These are phyloP conservation scores for Bombyx huttoni DNA, from an alignment of 2,888 invertebrate species.

Conservation along the genomic window DNA sequence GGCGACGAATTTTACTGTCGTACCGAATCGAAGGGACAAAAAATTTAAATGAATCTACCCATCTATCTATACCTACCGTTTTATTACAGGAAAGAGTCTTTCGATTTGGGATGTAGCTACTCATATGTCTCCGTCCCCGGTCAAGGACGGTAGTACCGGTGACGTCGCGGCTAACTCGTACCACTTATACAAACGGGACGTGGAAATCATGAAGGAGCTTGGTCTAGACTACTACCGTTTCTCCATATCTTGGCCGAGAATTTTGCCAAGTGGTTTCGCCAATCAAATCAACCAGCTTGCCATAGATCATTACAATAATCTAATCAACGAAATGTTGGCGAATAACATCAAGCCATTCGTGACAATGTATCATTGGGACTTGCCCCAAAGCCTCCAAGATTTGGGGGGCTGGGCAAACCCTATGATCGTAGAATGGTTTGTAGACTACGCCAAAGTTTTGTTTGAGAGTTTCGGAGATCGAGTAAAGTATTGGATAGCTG, in stretches of 20 bases:
- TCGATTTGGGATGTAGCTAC: slow-evolving; percentile 70
- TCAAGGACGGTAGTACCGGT: slow-evolving; percentile 44
- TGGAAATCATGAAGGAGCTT: slow-evolving; percentile 47
- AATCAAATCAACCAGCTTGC: slow-evolving; percentile 70
- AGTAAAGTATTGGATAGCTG: slow-evolving; percentile 70
- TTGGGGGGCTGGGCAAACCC: slow-evolving; percentile 75
- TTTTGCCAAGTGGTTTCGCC: slow-evolving; percentile 73
- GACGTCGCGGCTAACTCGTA: slow-evolving; percentile 78
- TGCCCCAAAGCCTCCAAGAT: slow-evolving; percentile 66
- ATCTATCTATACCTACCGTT: neutral
- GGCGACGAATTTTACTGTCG: no score
- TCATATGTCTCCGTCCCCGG: slow-evolving; percentile 27
- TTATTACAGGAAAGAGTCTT: slow-evolving; percentile 65
- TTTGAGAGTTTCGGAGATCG: slow-evolving; percentile 60
- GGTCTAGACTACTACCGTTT: slow-evolving; percentile 70
- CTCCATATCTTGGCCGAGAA: slow-evolving; percentile 76
- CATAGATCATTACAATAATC: slow-evolving; percentile 74
- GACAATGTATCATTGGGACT: slow-evolving; percentile 76
- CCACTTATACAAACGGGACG: slow-evolving; percentile 69
- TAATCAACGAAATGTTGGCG: slow-evolving; percentile 71
- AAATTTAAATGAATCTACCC: no score
- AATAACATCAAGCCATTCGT: slow-evolving; percentile 72
- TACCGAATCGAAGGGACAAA: no score
- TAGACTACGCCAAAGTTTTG: slow-evolving; percentile 65
- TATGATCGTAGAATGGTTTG: slow-evolving; percentile 64